Percentiles rank a stretch among this genome's conserved stretches.
Evolutionary conservation across 1,140 invertebrate species (phyloP).

Genomic region (Odontomachus brunneus): DNA sequence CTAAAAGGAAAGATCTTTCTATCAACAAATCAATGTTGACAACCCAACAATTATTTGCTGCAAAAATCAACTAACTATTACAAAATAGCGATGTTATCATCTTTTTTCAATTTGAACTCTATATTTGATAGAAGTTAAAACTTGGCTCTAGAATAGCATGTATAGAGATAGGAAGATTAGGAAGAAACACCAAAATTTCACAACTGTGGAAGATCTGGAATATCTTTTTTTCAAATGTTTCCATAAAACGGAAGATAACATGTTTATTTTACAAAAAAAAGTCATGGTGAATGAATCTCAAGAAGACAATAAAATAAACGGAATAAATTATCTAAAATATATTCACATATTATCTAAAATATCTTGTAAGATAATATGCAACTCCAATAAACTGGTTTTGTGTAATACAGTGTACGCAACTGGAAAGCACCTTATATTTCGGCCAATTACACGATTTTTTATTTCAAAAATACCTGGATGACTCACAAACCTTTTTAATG

Average conservation of each 20-base stretch:
- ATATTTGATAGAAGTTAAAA: not conserved
- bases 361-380: too few species aligned
- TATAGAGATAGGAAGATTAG: too few species aligned
- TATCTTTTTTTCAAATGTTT: constrained; percentile 5
- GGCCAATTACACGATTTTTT: too few species aligned
- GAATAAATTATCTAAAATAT: too few species aligned
- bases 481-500: too few species aligned
- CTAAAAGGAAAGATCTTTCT: not conserved
- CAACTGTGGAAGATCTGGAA: too few species aligned
- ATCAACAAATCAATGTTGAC: not conserved
- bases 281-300: not conserved
- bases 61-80: not conserved
- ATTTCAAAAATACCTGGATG: too few species aligned
- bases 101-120: not conserved
- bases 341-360: too few species aligned
- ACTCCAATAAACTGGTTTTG: too few species aligned
- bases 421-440: too few species aligned
- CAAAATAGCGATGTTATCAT: not conserved
- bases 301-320: constrained; percentile 18
- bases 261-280: constrained; percentile 23
- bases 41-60: not conserved
- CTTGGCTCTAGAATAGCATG: not conserved
- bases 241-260: constrained; percentile 10
- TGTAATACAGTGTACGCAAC: too few species aligned
- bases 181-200: not conserved